A percentile compares a stretch with the other conserved stretches of the same genome.
Conservation (phyloP, 1,140 invertebrate genomes). For the Drosophila quadrilineata region DNA sequence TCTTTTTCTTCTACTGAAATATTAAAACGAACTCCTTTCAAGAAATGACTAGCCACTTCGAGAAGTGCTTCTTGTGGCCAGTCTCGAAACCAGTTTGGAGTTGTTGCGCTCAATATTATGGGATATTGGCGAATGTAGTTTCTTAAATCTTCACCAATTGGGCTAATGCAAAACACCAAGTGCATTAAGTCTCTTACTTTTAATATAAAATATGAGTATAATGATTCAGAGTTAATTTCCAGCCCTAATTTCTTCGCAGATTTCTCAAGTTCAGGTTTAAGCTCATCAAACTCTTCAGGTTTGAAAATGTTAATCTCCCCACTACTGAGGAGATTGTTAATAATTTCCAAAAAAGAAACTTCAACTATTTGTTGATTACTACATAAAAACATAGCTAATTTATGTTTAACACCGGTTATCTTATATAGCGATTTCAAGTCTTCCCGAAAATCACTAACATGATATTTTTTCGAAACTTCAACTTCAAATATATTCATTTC, state of each 20-base stretch:
- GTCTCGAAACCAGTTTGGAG: constrained; percentile 93
- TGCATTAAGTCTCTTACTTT: constrained; percentile 89
- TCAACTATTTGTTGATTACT: constrained; percentile 91
- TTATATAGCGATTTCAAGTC: constrained; percentile 91
- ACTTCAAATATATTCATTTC: constrained; percentile 90
- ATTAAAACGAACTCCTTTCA: constrained; percentile 86
- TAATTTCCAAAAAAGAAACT: constrained; percentile 92
- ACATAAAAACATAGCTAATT: constrained; percentile 90
- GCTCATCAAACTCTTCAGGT: constrained; percentile 92
- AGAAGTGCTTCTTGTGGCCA: constrained; percentile 93
- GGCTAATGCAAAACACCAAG: constrained; percentile 92
- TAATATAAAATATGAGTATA: constrained; percentile 89
- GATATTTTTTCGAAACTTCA: constrained; percentile 89
- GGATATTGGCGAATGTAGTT: constrained; percentile 92
- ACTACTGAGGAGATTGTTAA: constrained; percentile 92
- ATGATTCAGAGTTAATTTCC: constrained; percentile 85
- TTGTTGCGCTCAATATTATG: constrained; percentile 91
- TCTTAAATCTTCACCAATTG: constrained; percentile 90
- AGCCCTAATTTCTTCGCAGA: constrained; percentile 86
- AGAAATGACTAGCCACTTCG: constrained; percentile 89
- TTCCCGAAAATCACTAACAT: constrained; percentile 89
- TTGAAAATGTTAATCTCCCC: constrained; percentile 93
- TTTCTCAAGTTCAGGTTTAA: constrained; percentile 86
- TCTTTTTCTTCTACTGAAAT: constrained; percentile 84
- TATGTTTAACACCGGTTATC: constrained; percentile 87